Evolutionary conservation across 2,113 vertebrate species (phyloP), one percentile per base, ranked within the genome.

Genomic region (Rhabdomys dilectus): DNA sequence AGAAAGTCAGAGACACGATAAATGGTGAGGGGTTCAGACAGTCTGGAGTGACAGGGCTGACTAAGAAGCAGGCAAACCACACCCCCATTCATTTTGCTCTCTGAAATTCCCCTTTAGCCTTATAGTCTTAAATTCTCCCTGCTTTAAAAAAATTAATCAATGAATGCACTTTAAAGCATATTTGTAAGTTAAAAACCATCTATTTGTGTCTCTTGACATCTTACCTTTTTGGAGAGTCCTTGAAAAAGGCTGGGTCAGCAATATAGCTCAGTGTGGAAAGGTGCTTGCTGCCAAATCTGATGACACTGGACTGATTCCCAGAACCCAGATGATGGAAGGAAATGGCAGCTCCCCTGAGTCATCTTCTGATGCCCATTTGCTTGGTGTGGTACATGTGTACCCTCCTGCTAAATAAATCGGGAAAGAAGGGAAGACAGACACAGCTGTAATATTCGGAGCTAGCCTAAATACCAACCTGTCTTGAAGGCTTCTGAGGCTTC

Each of bases 1-100:
- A 73, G 91, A 58, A 95, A 70, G 39, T 68, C 81, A 60, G 34
- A 85, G 82, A 91, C n/a, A 80, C 68, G 76, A 62, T 77, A 48
- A 88, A 95, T 93, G 42, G 42, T 9, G 70, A 75, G 77, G 92
- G 48, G 82, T 45, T 9, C 2, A 70, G 56, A 21, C 3, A 85
- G 76, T 24, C 73, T 76, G 70, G 51, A 19, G 21, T 87, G 77
- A 66, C 31, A 66, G 56, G 36, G 19, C 24, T 36, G 73, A 85
- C 8, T 87, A 56, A 68, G 8, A 80, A 29, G 48, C 60, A 21
- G 9, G 7, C 34, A 81, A 91, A 5, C 39, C 17, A 5, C 80
- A 9, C 36, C 15, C 7, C 85, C 22, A 62, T 87, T 81, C 24
- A 42, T 86, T 73, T 42, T 36, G 29, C 21, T 81, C 45, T 70